These are phyloP conservation scores for Alouatta palliata DNA, from an alignment of 2,113 vertebrate species.

Conservation along the genomic window DNA sequence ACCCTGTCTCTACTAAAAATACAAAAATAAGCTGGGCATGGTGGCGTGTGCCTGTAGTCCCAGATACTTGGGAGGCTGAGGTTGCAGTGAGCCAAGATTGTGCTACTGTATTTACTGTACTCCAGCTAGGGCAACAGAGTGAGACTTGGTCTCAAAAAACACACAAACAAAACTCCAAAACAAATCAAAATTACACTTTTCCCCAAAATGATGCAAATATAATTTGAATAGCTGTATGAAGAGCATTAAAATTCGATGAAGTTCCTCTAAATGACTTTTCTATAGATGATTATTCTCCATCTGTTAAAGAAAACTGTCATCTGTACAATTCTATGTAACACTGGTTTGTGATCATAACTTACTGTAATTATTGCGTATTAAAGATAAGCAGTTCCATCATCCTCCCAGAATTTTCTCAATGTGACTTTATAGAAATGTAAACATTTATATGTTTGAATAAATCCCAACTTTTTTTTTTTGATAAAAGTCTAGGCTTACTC, in stretches of 20 bases:
- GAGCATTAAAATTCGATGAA: neutral
- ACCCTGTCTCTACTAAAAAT: no score
- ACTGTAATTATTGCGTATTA: neutral
- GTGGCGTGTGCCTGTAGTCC: no score
- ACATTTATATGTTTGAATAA: neutral
- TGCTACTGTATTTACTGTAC: no score
- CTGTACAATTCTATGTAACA: neutral
- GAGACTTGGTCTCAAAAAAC: no score
- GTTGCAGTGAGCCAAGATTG: no score
- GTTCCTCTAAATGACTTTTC: neutral
- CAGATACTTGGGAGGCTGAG: no score
- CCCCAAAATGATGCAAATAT: neutral
- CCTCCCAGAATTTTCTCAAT: neutral
- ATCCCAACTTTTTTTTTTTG: neutral
- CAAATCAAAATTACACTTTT: neutral
- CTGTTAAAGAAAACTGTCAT: neutral
- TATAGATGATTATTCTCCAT: neutral
- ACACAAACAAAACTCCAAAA: no score
- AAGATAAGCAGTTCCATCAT: neutral
- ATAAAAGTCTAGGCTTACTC: neutral
- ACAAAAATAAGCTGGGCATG: no score
- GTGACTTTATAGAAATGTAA: neutral
- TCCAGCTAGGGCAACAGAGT: no score
- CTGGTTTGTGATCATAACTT: neutral
- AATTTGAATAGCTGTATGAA: neutral